These are phyloP conservation scores for Eudyptes chrysolophus DNA, from an alignment of 2,113 vertebrate genomes.

Conservation along the genomic window DNA sequence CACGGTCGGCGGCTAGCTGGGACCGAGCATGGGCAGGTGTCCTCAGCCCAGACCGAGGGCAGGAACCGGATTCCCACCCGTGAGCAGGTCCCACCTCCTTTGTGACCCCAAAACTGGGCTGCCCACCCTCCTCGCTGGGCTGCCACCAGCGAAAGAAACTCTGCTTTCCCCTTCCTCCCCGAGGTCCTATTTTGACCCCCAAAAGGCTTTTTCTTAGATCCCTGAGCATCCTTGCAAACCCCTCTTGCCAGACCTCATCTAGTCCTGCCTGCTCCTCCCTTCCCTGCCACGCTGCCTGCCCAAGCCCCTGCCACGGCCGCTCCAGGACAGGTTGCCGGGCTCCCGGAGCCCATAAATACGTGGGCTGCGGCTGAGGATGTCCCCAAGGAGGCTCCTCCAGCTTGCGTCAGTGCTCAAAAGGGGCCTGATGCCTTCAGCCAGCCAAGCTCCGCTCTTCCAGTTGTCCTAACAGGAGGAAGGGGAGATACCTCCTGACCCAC, in stretches of 20 bases:
- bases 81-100: not conserved
- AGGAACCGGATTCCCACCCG: not conserved
- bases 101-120: not conserved
- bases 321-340: not conserved
- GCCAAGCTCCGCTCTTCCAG: not conserved
- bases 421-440: not conserved
- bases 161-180: not conserved
- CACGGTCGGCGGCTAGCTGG: fast-evolving
- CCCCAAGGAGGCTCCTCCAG: not conserved
- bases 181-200: not conserved
- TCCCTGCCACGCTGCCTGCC: not conserved
- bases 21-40: not conserved
- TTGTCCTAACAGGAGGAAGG: not conserved
- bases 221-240: not conserved
- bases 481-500: not conserved
- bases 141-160: not conserved
- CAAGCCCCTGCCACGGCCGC: not conserved
- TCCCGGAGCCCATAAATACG: fast-evolving
- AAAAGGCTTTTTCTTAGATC: not conserved
- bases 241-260: not conserved
- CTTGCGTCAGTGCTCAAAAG: not conserved
- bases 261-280: not conserved
- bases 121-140: not conserved
- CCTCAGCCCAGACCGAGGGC: not conserved
- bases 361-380: not conserved